These are phyloP conservation scores for Phylloscopus collybita DNA, from an alignment of 2,797 vertebrate genomes.

Conservation along the genomic window DNA sequence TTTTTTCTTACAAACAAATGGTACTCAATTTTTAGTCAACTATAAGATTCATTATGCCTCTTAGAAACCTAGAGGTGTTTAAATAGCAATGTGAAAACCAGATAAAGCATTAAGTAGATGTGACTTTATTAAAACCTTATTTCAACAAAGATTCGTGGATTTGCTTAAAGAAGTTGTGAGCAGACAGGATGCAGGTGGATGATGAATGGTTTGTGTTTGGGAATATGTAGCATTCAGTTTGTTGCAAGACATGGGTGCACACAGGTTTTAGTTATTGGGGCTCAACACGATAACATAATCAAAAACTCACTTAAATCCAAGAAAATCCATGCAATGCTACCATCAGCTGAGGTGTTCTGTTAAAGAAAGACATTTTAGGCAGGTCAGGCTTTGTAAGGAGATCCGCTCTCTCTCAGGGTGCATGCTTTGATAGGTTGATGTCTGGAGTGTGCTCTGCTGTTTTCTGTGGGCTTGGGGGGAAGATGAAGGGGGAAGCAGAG, in stretches of 20 bases:
- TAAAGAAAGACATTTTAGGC: background rate
- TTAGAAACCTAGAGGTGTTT: background rate
- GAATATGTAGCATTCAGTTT: background rate
- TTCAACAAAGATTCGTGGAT: background rate
- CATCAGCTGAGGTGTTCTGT: background rate
- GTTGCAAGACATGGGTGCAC: background rate
- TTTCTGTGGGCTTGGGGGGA: background rate
- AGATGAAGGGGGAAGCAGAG: background rate
- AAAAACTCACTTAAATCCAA: background rate
- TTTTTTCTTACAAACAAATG: background rate
- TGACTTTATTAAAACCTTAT: background rate
- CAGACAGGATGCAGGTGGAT: background rate
- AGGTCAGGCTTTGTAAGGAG: background rate
- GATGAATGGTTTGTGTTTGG: rapidly evolving
- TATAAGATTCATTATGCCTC: background rate
- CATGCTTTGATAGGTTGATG: background rate
- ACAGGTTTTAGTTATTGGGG: background rate
- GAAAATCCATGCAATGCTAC: background rate
- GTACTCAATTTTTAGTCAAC: background rate
- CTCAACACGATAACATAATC: background rate
- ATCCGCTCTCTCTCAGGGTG: rapidly evolving
- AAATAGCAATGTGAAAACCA: background rate
- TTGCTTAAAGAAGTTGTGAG: background rate
- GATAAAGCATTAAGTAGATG: background rate
- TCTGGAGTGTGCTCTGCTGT: background rate